Evolutionary conservation across 2,888 invertebrate genomes (phyloP), one percentile per base, ranked within the genome.

Genomic region (Lordiphosa andalusiaca): DNA sequence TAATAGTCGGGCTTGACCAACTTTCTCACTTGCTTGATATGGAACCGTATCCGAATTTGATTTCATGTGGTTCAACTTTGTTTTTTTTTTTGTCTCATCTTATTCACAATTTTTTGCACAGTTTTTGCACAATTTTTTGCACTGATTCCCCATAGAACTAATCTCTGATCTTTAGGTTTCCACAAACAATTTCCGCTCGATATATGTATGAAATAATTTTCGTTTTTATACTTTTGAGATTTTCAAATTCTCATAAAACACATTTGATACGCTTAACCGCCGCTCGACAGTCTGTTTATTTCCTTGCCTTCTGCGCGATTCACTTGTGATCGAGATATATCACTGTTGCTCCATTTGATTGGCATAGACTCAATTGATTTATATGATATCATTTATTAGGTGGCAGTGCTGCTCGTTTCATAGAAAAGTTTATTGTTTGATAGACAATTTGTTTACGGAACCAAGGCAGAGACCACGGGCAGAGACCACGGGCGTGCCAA

Each of bases 301-400:
- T 59, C 12, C 13, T 49, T 33, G 21, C 38, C 4, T 38, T 57
- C 41, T 21, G 46, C 62, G 30, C 61, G 71, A 73, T 71, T 69
- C 55, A 69, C 66, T 78, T 68, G 60, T 53, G 49, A 53, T 46
- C 50, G 66, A 76, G 76, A 74, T 80, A 72, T 77, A 77, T 80
- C 70, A 64, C 56, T 55, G 64, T 74, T 76, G 76, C 68, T 48
- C 66, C 70, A 82, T 59, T 80, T 85, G 80, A 85, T 80, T 85
- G 85, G 77, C 85, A 73, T 72, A 60, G 57, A 76, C 71, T 83
- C 77, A 85, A 85, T 80, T 80, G 80, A 80, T 83, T 80, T 85
- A 80, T 80, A 61, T 42, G 69, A 40, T 69, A 73, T 73, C 81
- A 85, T 80, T 80, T 83, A 80, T 83, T 80, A 76, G 76, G 69